Evolutionary conservation across 2,113 vertebrate species (phyloP).

Genomic region (Rhinichthys klamathensis): DNA sequence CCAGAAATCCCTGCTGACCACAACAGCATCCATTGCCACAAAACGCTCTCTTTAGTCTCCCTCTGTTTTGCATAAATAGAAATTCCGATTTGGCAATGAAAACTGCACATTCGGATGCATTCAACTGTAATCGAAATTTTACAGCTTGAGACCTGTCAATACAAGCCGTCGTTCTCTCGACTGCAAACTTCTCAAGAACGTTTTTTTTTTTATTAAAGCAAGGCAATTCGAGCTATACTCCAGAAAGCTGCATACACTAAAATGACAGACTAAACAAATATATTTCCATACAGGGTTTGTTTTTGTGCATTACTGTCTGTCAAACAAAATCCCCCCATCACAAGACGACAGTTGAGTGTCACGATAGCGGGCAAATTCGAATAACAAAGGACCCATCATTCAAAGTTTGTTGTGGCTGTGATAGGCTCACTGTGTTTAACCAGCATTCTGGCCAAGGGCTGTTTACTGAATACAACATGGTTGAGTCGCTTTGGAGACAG

Average conservation of each 20-base stretch:
- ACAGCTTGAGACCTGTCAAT: constrained; percentile 34
- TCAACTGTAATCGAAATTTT: constrained; percentile 46
- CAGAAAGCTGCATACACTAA: constrained; percentile 30
- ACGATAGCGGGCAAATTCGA: not conserved
- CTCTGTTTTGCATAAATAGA: constrained; percentile 15
- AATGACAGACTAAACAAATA: constrained; percentile 50
- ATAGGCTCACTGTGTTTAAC: constrained; percentile 6
- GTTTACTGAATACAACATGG: constrained; percentile 25
- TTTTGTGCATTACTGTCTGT: not conserved
- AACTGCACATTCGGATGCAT: constrained; percentile 34
- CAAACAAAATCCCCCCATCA: not conserved
- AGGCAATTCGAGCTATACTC: constrained; percentile 28
- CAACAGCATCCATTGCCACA: constrained; percentile 52
- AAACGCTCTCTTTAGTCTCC: constrained; percentile 46
- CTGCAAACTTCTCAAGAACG: constrained; percentile 45
- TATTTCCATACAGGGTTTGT: constrained; percentile 39
- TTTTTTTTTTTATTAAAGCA: not conserved
- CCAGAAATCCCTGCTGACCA: constrained; percentile 63
- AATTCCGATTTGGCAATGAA: constrained; percentile 40
- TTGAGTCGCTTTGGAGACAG: constrained; percentile 15
- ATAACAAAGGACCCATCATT: constrained; percentile 43
- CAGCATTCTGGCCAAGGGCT: constrained; percentile 29
- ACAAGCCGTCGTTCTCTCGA: constrained; percentile 48
- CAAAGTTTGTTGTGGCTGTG: constrained; percentile 27
- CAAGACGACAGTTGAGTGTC: not conserved